Evolutionary conservation across 23 tunicate genomes (phyloP), one percentile per base, ranked within the genome.

Genomic region (Ciona savignyi): DNA sequence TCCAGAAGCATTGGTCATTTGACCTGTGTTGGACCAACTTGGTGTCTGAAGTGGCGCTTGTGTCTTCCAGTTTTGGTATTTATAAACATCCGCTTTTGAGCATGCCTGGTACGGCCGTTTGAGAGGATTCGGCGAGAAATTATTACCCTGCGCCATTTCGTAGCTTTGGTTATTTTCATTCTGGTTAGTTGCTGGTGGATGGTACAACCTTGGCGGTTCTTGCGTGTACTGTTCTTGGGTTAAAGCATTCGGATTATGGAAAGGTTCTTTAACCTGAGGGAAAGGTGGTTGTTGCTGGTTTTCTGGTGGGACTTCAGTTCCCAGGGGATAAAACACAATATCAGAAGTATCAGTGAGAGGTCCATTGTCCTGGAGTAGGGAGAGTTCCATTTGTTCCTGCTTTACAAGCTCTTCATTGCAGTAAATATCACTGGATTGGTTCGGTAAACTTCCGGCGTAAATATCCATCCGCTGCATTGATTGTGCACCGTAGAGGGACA

Each of bases 401-500:
- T n/a, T 63, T 63, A n/a, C 23, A 9, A 23, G 23, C 22, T 63
- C 67, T 63, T 42, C 64, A 33, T n/a, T n/a, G 51, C 67, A 66
- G 32, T 34, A 82, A 3, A 66, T 56, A 9, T 82, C 80, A 9
- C 64, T 6, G 27, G 80, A 27, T 25, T 82, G 80, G 33, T 82
- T 75, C 29, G 87, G 87, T 29, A 88, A 35, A 62, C 74, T 86
- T 27, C 86, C 96, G 1, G 66, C 51, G 51, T 88, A 88, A 29
- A 83, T 82, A 33, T 81, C 83, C 96, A 88, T 77, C n/a, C 72
- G 48, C 65, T 88, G 96, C 81, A 81, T 71, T 23, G 96, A 78
- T 42, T 76, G 83, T 1, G 96, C 96, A 29, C 96, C 96, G 56
- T 72, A 88, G 4, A 88, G 35, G 0, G 96, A 69, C 4, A 34